Percentiles rank a stretch among this genome's conserved stretches.
Evolutionary conservation across 37 sponge, comb jelly and placozoan genomes (phyloP).

Genomic region (Ephydatia muelleri): DNA sequence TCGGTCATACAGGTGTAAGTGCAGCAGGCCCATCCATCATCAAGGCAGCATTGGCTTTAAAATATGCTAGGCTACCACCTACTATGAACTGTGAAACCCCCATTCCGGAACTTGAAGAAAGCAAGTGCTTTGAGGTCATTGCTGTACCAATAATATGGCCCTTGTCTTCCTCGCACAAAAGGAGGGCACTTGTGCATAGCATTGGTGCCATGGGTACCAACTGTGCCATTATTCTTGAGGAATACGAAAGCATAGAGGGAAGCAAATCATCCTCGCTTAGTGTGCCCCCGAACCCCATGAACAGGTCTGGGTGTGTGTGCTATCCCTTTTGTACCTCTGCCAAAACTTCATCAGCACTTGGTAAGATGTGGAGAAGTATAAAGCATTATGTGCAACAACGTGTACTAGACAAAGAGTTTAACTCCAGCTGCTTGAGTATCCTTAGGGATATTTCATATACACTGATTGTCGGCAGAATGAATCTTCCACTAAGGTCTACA

Average conservation of each 20-base stretch:
- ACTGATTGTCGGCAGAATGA: not conserved
- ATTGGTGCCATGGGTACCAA: slow-evolving; percentile 3
- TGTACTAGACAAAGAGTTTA: not conserved
- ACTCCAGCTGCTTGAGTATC: not conserved
- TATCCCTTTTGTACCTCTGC: slow-evolving; percentile 17
- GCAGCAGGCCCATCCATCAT: not conserved
- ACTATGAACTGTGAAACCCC: slow-evolving; percentile 4
- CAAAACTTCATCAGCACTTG: not conserved
- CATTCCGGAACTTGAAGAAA: not conserved
- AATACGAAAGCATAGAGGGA: not conserved
- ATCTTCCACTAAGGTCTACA: not conserved
- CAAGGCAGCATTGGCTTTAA: not conserved
- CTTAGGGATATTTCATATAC: slow-evolving; percentile 4
- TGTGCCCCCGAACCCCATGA: no score
- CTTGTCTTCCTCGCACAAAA: not conserved
- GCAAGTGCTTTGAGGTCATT: not conserved
- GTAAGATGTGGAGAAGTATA: not conserved
- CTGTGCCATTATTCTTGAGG: slow-evolving; percentile 8
- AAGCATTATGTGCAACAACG: not conserved
- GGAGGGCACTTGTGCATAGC: slow-evolving; percentile 1
- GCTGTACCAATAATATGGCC: not conserved
- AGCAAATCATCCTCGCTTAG: no score
- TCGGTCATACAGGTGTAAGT: slow-evolving; percentile 2
- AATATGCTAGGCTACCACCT: not conserved
- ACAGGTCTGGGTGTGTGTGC: not conserved